Evolutionary conservation across 2,113 vertebrate genomes (phyloP).

Genomic region (Gallinago paraguaiae): DNA sequence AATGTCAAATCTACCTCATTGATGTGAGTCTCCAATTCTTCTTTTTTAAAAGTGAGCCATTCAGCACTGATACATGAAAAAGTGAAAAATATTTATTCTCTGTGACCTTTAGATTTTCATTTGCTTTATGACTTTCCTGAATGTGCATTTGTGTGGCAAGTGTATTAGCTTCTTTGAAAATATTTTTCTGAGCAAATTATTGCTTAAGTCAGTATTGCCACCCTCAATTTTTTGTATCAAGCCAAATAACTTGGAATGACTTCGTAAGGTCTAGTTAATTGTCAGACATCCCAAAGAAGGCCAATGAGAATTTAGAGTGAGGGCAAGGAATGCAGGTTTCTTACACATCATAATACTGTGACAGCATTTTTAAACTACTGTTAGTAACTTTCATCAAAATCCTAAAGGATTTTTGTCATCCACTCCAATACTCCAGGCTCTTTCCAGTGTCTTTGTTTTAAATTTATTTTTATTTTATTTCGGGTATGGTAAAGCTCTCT

Average conservation of each 20-base stretch:
- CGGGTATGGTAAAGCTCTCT: neutral
- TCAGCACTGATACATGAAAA: neutral
- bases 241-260: neutral
- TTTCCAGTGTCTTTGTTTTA: neutral
- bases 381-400: neutral
- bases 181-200: neutral
- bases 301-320: neutral
- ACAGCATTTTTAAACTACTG: neutral
- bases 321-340: neutral
- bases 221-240: neutral
- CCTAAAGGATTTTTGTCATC: neutral
- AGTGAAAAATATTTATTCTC: neutral
- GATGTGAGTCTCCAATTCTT: neutral
- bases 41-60: neutral
- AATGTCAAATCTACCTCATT: neutral
- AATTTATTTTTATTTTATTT: neutral
- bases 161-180: neutral
- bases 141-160: neutral
- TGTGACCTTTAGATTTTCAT: neutral
- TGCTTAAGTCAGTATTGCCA: neutral
- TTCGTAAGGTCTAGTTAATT: neutral
- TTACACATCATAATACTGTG: neutral
- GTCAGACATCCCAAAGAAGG: neutral
- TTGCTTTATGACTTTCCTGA: neutral
- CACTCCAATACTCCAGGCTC: neutral